Evolutionary conservation across 2,113 vertebrate species (phyloP), one percentile per base, ranked within the genome.

Genomic region (Macroglossus sobrinus): DNA sequence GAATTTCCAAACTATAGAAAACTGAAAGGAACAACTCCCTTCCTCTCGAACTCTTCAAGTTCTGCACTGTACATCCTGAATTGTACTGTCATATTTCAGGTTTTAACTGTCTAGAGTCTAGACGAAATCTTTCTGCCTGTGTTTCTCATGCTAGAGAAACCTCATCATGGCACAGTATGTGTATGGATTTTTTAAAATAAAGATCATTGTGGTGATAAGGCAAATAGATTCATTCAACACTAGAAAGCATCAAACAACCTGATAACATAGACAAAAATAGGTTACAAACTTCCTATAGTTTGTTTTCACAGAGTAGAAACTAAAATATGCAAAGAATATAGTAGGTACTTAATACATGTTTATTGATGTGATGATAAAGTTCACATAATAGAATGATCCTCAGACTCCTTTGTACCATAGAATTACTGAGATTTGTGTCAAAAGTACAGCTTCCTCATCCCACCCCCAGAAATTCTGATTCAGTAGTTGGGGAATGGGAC

Each of bases 1-100:
- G 88, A 91, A 97, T 92, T 96, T 92, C 76, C 64, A 69, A 92
- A 92, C 40, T 79, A 63, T 14, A 93, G 81, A 97, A 94, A 91
- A 89, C 43, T 43, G 38, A 96, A 97, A 94, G 26, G 35, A 76
- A 15, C 9, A 84, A 76, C 69, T 92, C 43, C 64, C 53, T 90
- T 90, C 90, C 53, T 47, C 43, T 75, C n/a, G 63, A 88, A 69
- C 71, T 86, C 78, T 95, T 90, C 33, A 84, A 82, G 45, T 88
- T 76, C 75, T 93, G 28, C n/a, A 71, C 30, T 64, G 35, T 53
- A 28, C 4, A 13, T 88, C 80, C 50, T 84, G 38, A 50, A 6
- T 7, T 13, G 8, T 30, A 57, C 47, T 75, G 33, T 80, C 64
- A n/a, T 68, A 91, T 21, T 89, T 95, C 88, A 92, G 80, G 57